Base-by-base conservation (phyloP, 2,113 vertebrate species). In the Tautogolabrus adspersus region DNA sequence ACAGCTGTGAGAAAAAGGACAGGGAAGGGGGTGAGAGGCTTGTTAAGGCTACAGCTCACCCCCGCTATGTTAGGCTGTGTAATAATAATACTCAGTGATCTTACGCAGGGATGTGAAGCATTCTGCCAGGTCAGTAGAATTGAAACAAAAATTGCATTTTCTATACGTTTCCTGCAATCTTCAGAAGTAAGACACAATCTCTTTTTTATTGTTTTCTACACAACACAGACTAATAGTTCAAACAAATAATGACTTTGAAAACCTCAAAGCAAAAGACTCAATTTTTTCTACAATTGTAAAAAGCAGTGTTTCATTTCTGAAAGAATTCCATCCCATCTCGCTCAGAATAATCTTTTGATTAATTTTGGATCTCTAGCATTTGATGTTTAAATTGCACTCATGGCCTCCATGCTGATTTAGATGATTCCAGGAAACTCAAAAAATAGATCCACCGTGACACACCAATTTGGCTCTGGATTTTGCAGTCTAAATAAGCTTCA, bases 371-470 rank as follows among this genome's bases (percentile, higher is more conserved):
- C 72, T 47, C 23, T 72, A 72, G 61, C 37, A 63, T 77, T 87
- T 82, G 37, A 76, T 79, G 62, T 72, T 64, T 75, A 60, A 84
- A 87, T 85, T 76, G 61, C 84, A 77, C 87, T 85, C 77, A 82
- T 70, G 61, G 40, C 67, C 60, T 82, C 51, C 16, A 7, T 6
- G 22, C 70, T 13, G 22, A 34, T 30, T 79, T 67, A 47, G 58
- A 77, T 15, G 30, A 80, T 86, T 86, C 72, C 79, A 78, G 77
- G 82, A 83, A 90, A 71, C 81, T 61, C 46, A 5, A 60, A 77
- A 66, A 57, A 67, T 72, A 84, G 69, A 87, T 89, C 79, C 87
- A 77, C 69, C 83, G 54, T 89, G 85, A 85, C 86, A 49, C 19
- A 69, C 51, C 83, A 79, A 78, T 88, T 84, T 88, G 85, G 79